These are phyloP conservation scores for Magallana nippona DNA, from an alignment of 2,888 invertebrate species.

Conservation along the genomic window DNA sequence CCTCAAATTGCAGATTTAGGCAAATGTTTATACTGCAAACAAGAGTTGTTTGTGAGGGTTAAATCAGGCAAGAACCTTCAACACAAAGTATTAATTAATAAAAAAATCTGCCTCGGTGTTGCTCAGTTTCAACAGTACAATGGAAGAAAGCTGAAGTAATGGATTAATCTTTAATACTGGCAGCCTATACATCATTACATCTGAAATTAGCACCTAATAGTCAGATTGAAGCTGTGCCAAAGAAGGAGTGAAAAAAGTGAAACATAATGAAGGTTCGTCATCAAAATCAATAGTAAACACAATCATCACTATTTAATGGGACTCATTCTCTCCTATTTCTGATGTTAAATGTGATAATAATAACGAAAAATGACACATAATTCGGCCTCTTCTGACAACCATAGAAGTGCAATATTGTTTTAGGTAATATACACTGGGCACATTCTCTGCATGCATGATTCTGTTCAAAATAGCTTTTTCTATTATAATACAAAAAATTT, in stretches of 20 bases:
- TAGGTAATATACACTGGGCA: background rate
- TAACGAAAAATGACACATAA: background rate
- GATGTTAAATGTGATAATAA: slow-evolving; percentile 20
- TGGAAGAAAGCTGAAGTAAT: background rate
- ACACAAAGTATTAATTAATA: background rate
- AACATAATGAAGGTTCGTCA: background rate
- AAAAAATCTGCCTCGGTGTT: background rate
- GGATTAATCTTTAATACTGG: slow-evolving; percentile 6
- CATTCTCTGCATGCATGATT: background rate
- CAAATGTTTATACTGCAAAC: background rate
- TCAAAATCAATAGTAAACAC: slow-evolving; percentile 26
- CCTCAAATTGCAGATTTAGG: slow-evolving; percentile 11
- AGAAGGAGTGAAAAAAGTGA: background rate
- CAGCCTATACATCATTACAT: background rate
- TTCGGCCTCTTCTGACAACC: background rate
- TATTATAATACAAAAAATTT: too few relatives aligned
- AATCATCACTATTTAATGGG: slow-evolving; percentile 9
- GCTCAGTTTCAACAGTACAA: background rate
- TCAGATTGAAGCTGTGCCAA: background rate
- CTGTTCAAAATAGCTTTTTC: too few relatives aligned
- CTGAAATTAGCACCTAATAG: background rate
- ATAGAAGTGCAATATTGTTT: background rate
- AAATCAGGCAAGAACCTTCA: slow-evolving; percentile 3
- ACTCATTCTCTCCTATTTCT: background rate
- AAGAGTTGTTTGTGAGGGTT: slow-evolving; percentile 19